These are phyloP conservation scores for Lithodes maja DNA, from an alignment of 2,888 invertebrate genomes.

Conservation along the genomic window DNA sequence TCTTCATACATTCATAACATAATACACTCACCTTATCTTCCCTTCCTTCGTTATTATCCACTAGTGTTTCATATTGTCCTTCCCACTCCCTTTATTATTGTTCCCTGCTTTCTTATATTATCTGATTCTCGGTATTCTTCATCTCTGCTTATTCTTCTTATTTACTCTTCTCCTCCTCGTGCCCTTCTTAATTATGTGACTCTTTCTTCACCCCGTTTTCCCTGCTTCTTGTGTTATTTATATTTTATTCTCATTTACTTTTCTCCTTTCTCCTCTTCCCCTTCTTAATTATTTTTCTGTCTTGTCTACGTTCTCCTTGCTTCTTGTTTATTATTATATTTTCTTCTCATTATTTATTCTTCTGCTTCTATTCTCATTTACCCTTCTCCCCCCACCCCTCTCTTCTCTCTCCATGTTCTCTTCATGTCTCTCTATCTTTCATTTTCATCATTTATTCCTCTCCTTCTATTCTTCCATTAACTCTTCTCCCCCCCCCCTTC, in stretches of 20 bases:
- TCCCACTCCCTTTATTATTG: too few relatives aligned
- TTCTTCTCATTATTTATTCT: background rate
- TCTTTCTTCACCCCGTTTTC: background rate
- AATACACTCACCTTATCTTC: too few relatives aligned
- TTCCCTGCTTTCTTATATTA: too few relatives aligned
- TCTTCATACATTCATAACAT: too few relatives aligned
- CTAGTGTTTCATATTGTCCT: too few relatives aligned
- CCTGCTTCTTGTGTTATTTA: background rate
- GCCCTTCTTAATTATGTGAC: background rate
- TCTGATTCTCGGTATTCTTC: too few relatives aligned
- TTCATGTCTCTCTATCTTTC: background rate
- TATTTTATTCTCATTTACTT: background rate
- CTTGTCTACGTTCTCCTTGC: background rate
- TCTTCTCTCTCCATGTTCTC: background rate
- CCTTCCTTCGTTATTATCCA: too few relatives aligned
- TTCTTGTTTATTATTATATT: background rate
- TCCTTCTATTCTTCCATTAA: background rate
- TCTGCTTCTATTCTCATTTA: background rate
- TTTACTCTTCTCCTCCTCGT: too few relatives aligned
- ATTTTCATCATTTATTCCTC: background rate
- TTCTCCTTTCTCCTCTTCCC: background rate
- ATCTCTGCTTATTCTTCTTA: too few relatives aligned
- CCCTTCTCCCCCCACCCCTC: background rate
- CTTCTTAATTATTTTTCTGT: background rate
- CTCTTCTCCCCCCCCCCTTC: background rate